A percentile compares a stretch with the other conserved stretches of the same genome.
Conservation (phyloP, 23 tunicate genomes). For the Corella eumyota region DNA sequence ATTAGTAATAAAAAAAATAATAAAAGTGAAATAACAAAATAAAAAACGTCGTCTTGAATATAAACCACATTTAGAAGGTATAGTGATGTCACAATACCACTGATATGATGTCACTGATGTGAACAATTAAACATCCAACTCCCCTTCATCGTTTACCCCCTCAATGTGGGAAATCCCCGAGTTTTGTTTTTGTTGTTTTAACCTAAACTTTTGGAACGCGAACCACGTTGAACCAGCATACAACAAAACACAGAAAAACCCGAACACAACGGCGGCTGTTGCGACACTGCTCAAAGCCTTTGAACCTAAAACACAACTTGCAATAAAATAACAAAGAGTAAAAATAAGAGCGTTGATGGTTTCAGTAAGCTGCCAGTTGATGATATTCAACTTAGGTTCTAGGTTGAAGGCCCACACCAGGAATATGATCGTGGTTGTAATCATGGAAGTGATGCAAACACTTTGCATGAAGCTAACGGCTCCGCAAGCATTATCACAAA, state of each 20-base stretch:
- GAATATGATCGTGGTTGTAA: constrained; percentile 18
- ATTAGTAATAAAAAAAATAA: no score
- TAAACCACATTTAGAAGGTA: no score
- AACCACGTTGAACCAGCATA: constrained; percentile 44
- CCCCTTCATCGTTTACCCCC: constrained; percentile 18
- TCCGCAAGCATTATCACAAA: constrained; percentile 22
- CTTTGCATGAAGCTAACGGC: constrained; percentile 33
- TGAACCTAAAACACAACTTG: constrained; percentile 24
- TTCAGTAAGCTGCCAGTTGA: constrained; percentile 61
- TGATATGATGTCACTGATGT: neutral
- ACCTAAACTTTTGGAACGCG: constrained; percentile 28
- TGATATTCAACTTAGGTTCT: constrained; percentile 18
- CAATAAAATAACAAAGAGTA: constrained; percentile 23
- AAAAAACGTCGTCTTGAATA: no score
- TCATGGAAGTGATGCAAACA: constrained; percentile 31
- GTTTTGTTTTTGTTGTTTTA: constrained; percentile 30
- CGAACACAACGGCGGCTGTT: constrained; percentile 52
- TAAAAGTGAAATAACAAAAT: no score
- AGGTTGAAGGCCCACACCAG: constrained; percentile 30
- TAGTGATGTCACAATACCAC: constrained; percentile 2
- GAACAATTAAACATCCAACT: neutral
- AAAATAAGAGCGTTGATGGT: constrained; percentile 8
- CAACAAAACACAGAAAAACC: constrained; percentile 19
- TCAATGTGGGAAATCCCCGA: constrained; percentile 45
- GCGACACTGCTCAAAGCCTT: constrained; percentile 9